A percentile compares a stretch with the other conserved stretches of the same genome.
These are phyloP conservation scores for Chloebia gouldiae DNA, from an alignment of 2,113 vertebrate genomes.

Conservation along the genomic window DNA sequence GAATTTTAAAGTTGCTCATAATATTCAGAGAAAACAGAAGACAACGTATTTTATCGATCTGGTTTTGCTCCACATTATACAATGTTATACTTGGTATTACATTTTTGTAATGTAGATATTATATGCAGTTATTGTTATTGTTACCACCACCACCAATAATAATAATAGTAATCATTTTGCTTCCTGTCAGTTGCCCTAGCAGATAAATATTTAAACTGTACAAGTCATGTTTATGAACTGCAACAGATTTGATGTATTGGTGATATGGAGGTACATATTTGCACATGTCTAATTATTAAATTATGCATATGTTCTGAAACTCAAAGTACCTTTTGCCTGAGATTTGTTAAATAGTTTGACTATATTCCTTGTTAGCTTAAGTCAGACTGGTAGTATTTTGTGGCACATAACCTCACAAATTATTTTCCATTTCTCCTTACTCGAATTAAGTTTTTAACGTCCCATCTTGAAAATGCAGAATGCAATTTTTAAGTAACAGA, in stretches of 20 bases:
- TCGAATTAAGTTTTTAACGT: background rate
- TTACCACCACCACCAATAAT: background rate
- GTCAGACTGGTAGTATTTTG: background rate
- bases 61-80: background rate
- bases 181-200: background rate
- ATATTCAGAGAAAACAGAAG: background rate
- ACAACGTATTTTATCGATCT: background rate
- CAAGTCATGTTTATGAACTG: background rate
- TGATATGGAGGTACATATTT: background rate
- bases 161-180: background rate
- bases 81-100: background rate
- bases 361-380: background rate
- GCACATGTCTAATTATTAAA: background rate
- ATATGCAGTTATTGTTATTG: background rate
- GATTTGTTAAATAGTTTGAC: background rate
- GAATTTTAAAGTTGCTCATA: background rate
- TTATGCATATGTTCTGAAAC: background rate
- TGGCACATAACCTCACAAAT: background rate
- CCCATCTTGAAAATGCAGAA: background rate
- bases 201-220: rapidly evolving
- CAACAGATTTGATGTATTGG: background rate
- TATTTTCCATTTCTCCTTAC: background rate
- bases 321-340: background rate
- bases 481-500: background rate
- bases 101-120: background rate